Base-by-base conservation (phyloP, 2,113 vertebrate species). In the Ammospiza nelsoni region DNA sequence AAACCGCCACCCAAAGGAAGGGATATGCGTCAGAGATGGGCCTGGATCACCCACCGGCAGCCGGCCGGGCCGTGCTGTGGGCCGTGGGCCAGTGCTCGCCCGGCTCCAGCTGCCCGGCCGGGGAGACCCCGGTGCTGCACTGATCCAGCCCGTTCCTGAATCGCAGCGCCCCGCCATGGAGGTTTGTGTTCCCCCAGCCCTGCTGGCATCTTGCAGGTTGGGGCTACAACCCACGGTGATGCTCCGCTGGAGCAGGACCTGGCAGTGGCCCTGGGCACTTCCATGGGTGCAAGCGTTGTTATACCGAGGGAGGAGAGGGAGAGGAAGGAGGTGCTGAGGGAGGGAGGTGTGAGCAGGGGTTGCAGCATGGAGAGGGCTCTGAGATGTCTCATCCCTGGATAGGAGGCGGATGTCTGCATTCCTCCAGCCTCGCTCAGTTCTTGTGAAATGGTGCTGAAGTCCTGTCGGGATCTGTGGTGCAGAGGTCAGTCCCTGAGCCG, bases 21-120 rank as follows among this genome's bases (percentile, higher is more conserved):
- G 89, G 91, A 96, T 96, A 93, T 97, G 89, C 92, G 91, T 97
- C 96, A 97, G 93, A 94, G 76, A 87, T 84, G 86, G 94, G 92
- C 90, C 54, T 63, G 89, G 69, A 58, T 89, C 35, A 22, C 55
- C 55, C 55, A 57, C 8, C 55, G 31, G 31, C 55, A 22, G 55
- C 31, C 55, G 55, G 55, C 20, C 55, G 31, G 55, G 55, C 79
- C 5, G 3, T 57, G 79, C 62, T 16, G 39, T 20, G 67, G 96
- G 84, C 90, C 31, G 31, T 2, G 23, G 90, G 95, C 95, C 96
- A 94, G 85, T 3, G 2, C 61, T 92, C 0, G 3, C 63, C 82
- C 0, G 0, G 49, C 54, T 88, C 37, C 4, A 1, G 61, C 69
- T 69, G 72, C 84, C 41, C 0, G 3, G 44, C 69, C 3, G 3